A percentile compares a stretch with the other conserved stretches of the same genome.
phyloP scores from a whole-genome alignment of 2,113 vertebrate species.

The Parus major region DNA sequence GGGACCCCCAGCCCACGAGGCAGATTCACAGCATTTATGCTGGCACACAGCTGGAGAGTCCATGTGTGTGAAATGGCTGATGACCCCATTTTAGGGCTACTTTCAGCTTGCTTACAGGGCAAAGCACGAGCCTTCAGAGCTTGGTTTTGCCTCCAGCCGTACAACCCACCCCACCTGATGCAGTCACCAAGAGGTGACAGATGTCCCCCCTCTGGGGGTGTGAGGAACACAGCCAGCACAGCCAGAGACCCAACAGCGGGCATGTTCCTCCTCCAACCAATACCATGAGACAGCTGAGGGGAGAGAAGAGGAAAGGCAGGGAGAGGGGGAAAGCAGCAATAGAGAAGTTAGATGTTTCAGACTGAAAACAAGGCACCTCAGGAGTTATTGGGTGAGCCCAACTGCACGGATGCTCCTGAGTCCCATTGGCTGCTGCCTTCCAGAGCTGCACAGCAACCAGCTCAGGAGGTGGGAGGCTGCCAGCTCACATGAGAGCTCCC shows the following conservation, averaged over 20 bases:
- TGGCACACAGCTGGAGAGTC: neutral
- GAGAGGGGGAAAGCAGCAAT: neutral
- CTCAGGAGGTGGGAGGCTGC: conserved; percentile 12
- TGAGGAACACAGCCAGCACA: neutral
- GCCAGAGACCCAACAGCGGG: neutral
- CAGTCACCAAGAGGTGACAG: neutral
- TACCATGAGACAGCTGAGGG: neutral
- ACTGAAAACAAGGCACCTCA: neutral
- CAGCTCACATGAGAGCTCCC: neutral
- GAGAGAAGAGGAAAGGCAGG: neutral
- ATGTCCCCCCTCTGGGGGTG: fast-evolving
- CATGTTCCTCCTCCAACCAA: neutral
- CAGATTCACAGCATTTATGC: neutral
- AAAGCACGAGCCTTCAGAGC: neutral
- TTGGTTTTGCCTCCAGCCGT: neutral
- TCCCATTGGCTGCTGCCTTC: conserved; percentile 4
- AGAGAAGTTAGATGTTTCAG: neutral
- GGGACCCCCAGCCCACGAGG: neutral
- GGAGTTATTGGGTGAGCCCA: neutral
- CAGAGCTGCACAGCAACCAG: conserved; percentile 58
- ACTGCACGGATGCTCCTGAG: neutral
- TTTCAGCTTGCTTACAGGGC: neutral
- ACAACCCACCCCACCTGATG: neutral
- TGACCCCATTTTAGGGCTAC: neutral
- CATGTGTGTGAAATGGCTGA: neutral